Evolutionary conservation across 2,113 vertebrate genomes (phyloP).

Genomic region (Percina caprodes): DNA sequence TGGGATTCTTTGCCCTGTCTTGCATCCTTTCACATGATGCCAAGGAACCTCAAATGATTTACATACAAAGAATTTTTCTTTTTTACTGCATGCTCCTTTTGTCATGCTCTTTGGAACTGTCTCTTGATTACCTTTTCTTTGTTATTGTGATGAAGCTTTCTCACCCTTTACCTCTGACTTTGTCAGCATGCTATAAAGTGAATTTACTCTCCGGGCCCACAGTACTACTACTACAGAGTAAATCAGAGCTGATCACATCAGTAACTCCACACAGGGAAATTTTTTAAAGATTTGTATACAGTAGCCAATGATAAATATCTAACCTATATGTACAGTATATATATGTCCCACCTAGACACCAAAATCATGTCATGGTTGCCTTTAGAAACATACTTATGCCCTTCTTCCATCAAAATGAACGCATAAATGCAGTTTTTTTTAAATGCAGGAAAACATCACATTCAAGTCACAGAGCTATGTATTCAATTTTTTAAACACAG

Average conservation of each 20-base stretch:
- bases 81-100: slow-evolving; percentile 63
- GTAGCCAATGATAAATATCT: not conserved
- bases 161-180: slow-evolving; percentile 45
- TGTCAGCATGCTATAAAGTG: slow-evolving; percentile 48
- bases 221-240: not conserved
- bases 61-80: slow-evolving; percentile 62
- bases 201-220: slow-evolving; percentile 5
- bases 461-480: not conserved
- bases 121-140: slow-evolving; percentile 61
- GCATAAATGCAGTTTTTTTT: too few relatives aligned
- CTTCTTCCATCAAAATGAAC: too few relatives aligned
- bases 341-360: not conserved
- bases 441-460: too few relatives aligned
- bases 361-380: not conserved
- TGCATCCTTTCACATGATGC: slow-evolving; percentile 75
- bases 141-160: slow-evolving; percentile 53
- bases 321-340: not conserved
- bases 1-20: slow-evolving; percentile 70
- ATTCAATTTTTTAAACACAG: not conserved
- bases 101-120: slow-evolving; percentile 47
- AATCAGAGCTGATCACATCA: slow-evolving; percentile 21
- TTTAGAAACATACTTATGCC: not conserved
- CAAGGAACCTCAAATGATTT: slow-evolving; percentile 69
- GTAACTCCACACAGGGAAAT: not conserved
- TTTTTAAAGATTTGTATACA: not conserved